A percentile compares a stretch with the other conserved stretches of the same genome.
phyloP scores from a whole-genome alignment of 2,797 vertebrate species.

The Coregonus sp. region DNA sequence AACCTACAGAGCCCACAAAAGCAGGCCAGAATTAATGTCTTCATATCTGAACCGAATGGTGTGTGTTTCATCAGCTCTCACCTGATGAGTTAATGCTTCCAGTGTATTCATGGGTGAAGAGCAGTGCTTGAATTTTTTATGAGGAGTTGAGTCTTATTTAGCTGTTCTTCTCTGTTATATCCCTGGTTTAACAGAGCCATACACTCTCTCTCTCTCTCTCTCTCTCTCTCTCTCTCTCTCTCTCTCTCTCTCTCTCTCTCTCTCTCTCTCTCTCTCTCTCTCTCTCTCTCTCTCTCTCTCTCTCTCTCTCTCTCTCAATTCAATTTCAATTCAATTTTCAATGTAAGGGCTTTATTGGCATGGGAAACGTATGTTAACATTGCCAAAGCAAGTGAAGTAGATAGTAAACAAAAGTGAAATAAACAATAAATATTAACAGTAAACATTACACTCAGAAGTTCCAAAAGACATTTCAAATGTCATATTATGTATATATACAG shows the following conservation, averaged over 20 bases:
- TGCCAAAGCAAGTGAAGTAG: too few species aligned
- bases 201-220: background rate
- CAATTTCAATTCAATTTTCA: too few species aligned
- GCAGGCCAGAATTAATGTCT: background rate
- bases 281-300: background rate
- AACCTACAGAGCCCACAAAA: background rate
- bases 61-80: slow-evolving; percentile 46
- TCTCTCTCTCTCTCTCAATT: background rate
- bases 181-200: slow-evolving; percentile 34
- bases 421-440: too few species aligned
- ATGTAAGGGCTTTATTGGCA: too few species aligned
- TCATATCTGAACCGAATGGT: background rate
- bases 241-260: slow-evolving; percentile 2
- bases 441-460: too few species aligned
- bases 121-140: slow-evolving; percentile 56
- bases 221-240: slow-evolving; percentile 2
- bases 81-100: slow-evolving; percentile 47
- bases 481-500: too few species aligned
- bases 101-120: slow-evolving; percentile 28
- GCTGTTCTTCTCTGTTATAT: slow-evolving; percentile 7
- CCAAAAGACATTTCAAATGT: too few species aligned
- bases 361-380: too few species aligned
- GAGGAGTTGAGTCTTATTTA: slow-evolving; percentile 27
- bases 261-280: background rate
- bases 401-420: too few species aligned